Evolutionary conservation across 2,888 invertebrate genomes (phyloP), one percentile per base, ranked within the genome.

Genomic region (Sericinus montela): DNA sequence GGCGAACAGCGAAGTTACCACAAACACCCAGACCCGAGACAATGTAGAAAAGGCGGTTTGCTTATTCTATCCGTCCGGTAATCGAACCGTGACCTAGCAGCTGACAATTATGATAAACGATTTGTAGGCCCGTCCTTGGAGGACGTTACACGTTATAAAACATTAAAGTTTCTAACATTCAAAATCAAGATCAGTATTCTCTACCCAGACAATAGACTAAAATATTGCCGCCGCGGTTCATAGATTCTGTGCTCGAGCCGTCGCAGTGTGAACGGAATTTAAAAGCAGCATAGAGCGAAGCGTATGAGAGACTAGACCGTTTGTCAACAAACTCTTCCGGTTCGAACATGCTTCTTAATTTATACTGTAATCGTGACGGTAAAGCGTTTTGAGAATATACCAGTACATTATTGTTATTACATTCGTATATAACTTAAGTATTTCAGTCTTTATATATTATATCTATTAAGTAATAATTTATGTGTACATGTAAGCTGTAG

Each of bases 241-340:
- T 46, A 40, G 39, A 46, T 46, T 46, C 40, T 40, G 40, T 46
- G 39, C 39, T n/a, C 25, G 25, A 28, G 32, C 16, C 45, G 28
- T 2, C 15, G 43, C 34, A 16, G 28, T 49, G 48, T 44, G 48
- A 39, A 49, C 34, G 39, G 39, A 35, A 38, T 44, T 39, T 49
- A 40, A 44, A 49, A 32, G 34, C 35, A 34, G 44, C 40, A 1
- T 15, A 40, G 28, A 44, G 16, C 48, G 10, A 43, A 32, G 42
- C 48, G 44, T 49, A 49, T 49, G 48, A 32, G 48, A 49, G 43
- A 38, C 39, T 49, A 38, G 48, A 34, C 37, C 38, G 39, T 49
- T 35, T 49, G 48, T 49, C 48, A 44, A 49, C 48, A 49, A 44
- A 49, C 42, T 49, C 48, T 49, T 49, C 48, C 48, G 48, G 48